Percentiles rank a stretch among this genome's conserved stretches.
Conservation (phyloP, 2,113 vertebrate genomes). For the Phodopus roborovskii region DNA sequence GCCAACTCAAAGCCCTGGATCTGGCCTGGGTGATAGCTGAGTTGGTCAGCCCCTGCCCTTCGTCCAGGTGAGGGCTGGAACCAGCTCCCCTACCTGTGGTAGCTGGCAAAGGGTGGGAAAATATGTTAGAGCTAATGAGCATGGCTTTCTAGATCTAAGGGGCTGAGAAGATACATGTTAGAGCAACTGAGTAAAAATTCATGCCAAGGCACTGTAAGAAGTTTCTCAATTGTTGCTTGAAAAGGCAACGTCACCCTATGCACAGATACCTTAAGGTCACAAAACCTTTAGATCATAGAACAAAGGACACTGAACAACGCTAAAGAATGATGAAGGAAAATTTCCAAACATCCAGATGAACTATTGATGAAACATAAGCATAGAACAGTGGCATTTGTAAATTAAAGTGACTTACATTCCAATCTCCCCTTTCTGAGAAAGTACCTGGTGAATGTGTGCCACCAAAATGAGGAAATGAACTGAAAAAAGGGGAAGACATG, state of each 20-base stretch:
- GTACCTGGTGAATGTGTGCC: not conserved
- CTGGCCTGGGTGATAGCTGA: not conserved
- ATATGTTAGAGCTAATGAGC: not conserved
- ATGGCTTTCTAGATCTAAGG: slow-evolving; percentile 15
- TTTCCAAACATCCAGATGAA: not conserved
- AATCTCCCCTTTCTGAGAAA: slow-evolving; percentile 44
- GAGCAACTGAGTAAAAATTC: not conserved
- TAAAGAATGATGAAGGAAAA: not conserved
- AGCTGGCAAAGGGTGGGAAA: not conserved
- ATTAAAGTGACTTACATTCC: not conserved
- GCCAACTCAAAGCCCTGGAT: not conserved
- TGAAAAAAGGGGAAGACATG: slow-evolving; percentile 32
- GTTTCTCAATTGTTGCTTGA: not conserved
- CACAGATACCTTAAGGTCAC: not conserved
- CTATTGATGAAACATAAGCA: not conserved
- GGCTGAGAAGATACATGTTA: not conserved
- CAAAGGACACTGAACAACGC: not conserved
- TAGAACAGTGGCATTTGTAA: not conserved
- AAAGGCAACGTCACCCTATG: not conserved
- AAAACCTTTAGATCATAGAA: not conserved
- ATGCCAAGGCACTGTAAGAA: not conserved
- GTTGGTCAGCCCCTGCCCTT: not conserved
- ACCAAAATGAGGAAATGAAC: slow-evolving; percentile 41
- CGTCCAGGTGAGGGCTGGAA: not conserved
- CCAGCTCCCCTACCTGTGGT: not conserved